phyloP scores from a whole-genome alignment of 1,140 invertebrate genomes.

The Brachionus manjavacas region DNA sequence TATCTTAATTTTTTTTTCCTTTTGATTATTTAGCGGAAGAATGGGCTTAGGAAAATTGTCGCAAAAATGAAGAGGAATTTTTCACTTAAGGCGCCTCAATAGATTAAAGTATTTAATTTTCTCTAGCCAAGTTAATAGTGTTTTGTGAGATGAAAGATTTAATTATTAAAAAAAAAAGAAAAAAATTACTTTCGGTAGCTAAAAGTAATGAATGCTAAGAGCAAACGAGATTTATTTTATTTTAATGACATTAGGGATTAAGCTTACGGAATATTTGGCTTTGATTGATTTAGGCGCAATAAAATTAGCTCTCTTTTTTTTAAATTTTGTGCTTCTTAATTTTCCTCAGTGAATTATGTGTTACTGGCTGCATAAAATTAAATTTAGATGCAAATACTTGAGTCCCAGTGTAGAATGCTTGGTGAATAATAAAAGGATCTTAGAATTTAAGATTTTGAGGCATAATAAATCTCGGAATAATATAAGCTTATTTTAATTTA shows the following conservation, averaged over 20 bases:
- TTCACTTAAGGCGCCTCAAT: neutral
- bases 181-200: neutral
- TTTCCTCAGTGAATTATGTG: neutral
- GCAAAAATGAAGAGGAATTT: neutral
- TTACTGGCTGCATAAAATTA: neutral
- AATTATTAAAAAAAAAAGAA: neutral
- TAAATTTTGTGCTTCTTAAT: neutral
- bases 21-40: neutral
- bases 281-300: neutral
- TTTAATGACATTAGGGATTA: constrained; percentile 4
- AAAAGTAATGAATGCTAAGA: neutral
- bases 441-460: neutral
- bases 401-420: neutral
- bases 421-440: neutral
- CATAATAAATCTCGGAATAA: neutral
- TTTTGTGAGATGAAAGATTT: neutral
- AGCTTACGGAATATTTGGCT: neutral
- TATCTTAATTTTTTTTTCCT: no score
- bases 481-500: neutral
- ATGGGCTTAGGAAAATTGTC: neutral
- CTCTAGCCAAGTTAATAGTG: neutral
- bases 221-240: neutral
- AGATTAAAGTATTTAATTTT: neutral
- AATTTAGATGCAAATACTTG: neutral
- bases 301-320: neutral